Evolutionary conservation across 2,888 invertebrate genomes (phyloP).

Genomic region (Perithous albicinctus): DNA sequence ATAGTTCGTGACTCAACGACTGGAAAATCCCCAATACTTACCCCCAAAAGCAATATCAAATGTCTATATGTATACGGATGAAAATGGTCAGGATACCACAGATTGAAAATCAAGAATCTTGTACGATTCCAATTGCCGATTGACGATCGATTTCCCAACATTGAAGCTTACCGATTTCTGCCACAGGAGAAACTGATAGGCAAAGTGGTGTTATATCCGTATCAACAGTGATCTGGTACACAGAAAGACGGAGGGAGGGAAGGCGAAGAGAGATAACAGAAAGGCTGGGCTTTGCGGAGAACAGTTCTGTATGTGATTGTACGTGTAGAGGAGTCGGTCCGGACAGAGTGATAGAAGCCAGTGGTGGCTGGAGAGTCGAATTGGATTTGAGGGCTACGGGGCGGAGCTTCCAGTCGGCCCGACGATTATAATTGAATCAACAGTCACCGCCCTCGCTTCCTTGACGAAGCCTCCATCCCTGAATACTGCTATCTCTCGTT

Average conservation of each 20-base stretch:
- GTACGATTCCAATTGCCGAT: not conserved
- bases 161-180: not conserved
- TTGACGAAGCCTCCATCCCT: conserved; percentile 65
- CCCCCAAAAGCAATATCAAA: conserved; percentile 21
- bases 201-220: not conserved
- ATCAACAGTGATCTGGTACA: not conserved
- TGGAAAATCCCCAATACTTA: conserved; percentile 5
- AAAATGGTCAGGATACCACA: not conserved
- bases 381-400: conserved; percentile 79
- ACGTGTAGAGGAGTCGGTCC: conserved; percentile 11
- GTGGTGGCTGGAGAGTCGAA: conserved; percentile 73
- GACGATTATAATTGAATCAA: conserved; percentile 83
- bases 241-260: not conserved
- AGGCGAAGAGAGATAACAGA: conserved; percentile 29
- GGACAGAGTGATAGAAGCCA: conserved; percentile 35
- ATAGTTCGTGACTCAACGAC: not conserved
- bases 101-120: conserved; percentile 4
- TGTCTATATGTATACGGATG: not conserved
- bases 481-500: conserved; percentile 18
- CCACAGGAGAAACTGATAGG: not conserved
- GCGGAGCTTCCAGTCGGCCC: conserved; percentile 79
- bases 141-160: not conserved
- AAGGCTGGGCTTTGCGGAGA: conserved; percentile 36
- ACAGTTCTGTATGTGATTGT: conserved; percentile 28
- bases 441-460: conserved; percentile 81